Conservation (phyloP, 2,797 vertebrate genomes). For the Tragopan temminckii region DNA sequence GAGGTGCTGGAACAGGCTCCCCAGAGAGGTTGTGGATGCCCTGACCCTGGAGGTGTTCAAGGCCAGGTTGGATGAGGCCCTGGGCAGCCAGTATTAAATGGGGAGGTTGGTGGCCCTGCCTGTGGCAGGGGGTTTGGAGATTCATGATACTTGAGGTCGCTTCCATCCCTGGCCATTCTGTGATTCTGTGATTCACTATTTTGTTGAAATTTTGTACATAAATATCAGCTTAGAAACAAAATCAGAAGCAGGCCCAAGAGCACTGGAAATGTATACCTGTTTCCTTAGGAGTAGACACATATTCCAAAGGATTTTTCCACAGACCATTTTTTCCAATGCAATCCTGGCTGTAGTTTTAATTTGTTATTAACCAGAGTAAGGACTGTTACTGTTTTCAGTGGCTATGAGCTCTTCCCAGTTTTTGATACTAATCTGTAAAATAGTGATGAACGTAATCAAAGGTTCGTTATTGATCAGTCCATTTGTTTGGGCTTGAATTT, state of each 20-base stretch:
- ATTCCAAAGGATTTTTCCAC: not conserved
- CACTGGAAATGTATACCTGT: not conserved
- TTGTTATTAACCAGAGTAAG: not conserved
- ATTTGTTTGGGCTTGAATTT: not conserved
- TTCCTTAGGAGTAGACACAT: not conserved
- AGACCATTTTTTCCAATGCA: not conserved
- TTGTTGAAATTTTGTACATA: not conserved
- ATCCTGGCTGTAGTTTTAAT: not conserved
- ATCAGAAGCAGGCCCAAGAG: not conserved
- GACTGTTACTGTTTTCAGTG: not conserved
- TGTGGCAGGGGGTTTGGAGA: no score
- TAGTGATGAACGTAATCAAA: not conserved
- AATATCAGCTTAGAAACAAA: not conserved
- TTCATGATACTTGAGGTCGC: no score
- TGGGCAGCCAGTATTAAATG: no score
- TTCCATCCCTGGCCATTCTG: no score
- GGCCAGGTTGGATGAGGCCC: no score
- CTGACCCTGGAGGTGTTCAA: no score
- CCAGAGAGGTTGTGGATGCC: no score
- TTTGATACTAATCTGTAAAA: not conserved
- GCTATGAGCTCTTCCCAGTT: not conserved
- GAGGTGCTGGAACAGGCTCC: no score
- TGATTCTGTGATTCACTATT: not conserved
- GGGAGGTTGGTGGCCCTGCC: no score
- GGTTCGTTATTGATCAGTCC: not conserved